A percentile compares a stretch with the other conserved stretches of the same genome.
Conservation (phyloP, 2,888 invertebrate genomes). For the Mantis religiosa region DNA sequence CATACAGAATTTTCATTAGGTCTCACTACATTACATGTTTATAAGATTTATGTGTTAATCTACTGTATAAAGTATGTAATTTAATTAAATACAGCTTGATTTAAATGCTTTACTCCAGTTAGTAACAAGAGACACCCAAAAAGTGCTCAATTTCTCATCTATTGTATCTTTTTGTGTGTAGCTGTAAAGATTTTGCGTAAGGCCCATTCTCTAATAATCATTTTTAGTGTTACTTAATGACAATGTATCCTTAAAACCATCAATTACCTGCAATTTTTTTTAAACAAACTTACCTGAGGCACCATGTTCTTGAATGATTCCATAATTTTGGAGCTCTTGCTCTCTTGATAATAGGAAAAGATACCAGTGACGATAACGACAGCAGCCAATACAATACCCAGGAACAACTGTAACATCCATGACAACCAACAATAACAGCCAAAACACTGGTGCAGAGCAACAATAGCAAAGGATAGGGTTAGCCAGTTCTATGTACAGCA, state of each 20-base stretch:
- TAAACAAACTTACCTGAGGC: slow-evolving; percentile 54
- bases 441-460: background rate
- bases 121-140: no score
- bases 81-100: no score
- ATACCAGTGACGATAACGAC: slow-evolving; percentile 97
- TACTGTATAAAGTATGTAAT: no score
- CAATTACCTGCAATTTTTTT: background rate
- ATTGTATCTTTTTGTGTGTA: no score
- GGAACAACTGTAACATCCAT: slow-evolving; percentile 61
- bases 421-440: background rate
- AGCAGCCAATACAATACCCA: slow-evolving; percentile 90
- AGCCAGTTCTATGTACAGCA: background rate
- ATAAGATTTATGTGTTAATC: no score
- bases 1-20: no score
- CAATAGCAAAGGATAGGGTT: background rate
- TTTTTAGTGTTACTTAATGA: background rate
- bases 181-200: no score
- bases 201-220: no score
- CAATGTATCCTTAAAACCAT: background rate
- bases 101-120: no score
- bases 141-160: no score
- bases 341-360: slow-evolving; percentile 97
- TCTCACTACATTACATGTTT: no score
- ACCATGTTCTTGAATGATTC: slow-evolving; percentile 99
- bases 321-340: slow-evolving; percentile 98